These are phyloP conservation scores for Scomber scombrus DNA, from an alignment of 2,113 vertebrate genomes.

Conservation along the genomic window DNA sequence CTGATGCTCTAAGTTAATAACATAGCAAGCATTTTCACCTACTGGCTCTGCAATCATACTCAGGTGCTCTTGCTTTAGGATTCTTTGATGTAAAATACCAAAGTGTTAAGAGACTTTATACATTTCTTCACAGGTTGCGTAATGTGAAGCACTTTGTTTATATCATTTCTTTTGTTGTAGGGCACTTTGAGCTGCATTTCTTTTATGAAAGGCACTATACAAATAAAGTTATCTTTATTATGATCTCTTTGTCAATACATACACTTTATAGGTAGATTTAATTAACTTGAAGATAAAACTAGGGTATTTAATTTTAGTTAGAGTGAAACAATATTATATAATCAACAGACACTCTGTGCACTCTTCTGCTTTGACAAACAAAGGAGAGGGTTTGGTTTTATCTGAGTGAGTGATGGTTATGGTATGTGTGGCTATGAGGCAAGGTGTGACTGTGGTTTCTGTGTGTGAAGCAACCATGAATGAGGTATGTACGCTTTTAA, in stretches of 20 bases:
- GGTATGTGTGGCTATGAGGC: not conserved
- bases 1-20: not conserved
- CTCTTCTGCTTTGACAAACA: not conserved
- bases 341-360: not conserved
- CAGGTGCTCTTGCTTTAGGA: not conserved
- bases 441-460: slow-evolving; percentile 41
- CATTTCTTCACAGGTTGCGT: not conserved
- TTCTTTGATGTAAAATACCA: not conserved
- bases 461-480: slow-evolving; percentile 1
- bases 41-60: not conserved
- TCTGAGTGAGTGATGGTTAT: not conserved
- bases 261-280: not conserved
- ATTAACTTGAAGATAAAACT: not conserved
- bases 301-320: not conserved
- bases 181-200: no score
- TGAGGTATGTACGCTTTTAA: not conserved
- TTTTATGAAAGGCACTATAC: no score
- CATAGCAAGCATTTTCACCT: not conserved
- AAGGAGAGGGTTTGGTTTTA: not conserved
- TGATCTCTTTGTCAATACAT: not conserved
- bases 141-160: no score
- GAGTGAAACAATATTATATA: not conserved
- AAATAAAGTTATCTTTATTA: no score
- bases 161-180: no score
- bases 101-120: not conserved